Conservation (phyloP, 2,888 invertebrate species). For the Xestia c-nigrum region DNA sequence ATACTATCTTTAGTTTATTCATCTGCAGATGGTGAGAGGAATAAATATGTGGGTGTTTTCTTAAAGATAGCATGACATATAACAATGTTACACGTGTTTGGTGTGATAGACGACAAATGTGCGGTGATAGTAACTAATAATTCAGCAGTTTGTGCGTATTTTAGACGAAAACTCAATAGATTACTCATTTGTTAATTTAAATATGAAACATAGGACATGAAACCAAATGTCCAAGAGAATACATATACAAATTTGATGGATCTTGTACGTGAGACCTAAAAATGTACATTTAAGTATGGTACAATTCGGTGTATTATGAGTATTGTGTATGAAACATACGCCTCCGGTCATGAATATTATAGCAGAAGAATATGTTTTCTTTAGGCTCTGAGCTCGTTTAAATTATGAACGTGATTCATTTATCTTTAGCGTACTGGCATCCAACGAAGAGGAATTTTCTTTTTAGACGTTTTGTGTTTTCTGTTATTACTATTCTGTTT, state of each 20-base stretch:
- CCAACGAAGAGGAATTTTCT: slow-evolving; percentile 31
- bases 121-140: slow-evolving; percentile 3
- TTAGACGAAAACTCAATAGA: background rate
- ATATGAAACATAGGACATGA: background rate
- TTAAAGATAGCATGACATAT: slow-evolving; percentile 10
- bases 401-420: slow-evolving; percentile 68
- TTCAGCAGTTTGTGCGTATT: background rate
- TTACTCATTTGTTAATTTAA: slow-evolving; percentile 14
- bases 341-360: slow-evolving; percentile 65
- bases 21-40: slow-evolving; percentile 26
- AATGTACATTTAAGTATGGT: slow-evolving; percentile 51
- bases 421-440: slow-evolving; percentile 56
- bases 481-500: slow-evolving; percentile 40
- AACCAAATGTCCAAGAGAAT: slow-evolving; percentile 25
- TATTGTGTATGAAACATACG: slow-evolving; percentile 52
- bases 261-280: slow-evolving; percentile 41
- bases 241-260: slow-evolving; percentile 33
- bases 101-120: background rate
- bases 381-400: slow-evolving; percentile 56
- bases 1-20: slow-evolving; percentile 43
- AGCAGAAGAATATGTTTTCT: slow-evolving; percentile 63
- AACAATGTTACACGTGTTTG: slow-evolving; percentile 20
- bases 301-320: slow-evolving; percentile 43
- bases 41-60: slow-evolving; percentile 18
- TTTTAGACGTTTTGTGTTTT: slow-evolving; percentile 44